Percentiles rank a stretch among this genome's conserved stretches.
These are phyloP conservation scores for Idaea biselata DNA, from an alignment of 2,888 invertebrate species.

Conservation along the genomic window DNA sequence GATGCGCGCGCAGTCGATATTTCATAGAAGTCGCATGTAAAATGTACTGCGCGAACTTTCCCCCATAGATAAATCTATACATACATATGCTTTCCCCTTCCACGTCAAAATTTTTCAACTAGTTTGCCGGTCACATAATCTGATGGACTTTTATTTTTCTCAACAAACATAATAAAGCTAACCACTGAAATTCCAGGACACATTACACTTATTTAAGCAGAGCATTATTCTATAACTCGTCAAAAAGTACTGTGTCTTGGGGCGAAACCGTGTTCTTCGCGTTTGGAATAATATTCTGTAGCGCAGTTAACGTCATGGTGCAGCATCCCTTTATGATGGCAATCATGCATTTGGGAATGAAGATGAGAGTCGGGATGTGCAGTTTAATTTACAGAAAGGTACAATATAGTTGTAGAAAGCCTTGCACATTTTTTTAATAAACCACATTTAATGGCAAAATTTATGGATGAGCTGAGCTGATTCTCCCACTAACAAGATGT, in stretches of 20 bases:
- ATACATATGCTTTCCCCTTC: too few relatives aligned
- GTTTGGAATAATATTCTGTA: constrained; percentile 83
- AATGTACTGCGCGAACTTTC: too few relatives aligned
- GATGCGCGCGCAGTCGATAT: too few relatives aligned
- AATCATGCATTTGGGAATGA: constrained; percentile 90
- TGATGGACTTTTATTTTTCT: constrained; percentile 11
- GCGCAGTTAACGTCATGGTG: constrained; percentile 82
- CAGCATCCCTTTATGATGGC: constrained; percentile 86
- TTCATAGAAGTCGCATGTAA: too few relatives aligned
- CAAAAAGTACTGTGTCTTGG: constrained; percentile 70
- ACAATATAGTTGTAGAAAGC: too few relatives aligned
- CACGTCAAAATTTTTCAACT: too few relatives aligned
- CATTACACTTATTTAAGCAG: constrained; percentile 79
- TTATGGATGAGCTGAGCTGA: too few relatives aligned
- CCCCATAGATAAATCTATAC: too few relatives aligned
- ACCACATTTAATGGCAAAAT: too few relatives aligned
- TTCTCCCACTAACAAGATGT: too few relatives aligned
- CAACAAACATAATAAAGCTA: not conserved
- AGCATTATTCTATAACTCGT: constrained; percentile 81
- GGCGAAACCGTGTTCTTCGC: constrained; percentile 85
- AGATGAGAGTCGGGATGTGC: constrained; percentile 89
- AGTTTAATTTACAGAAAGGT: constrained; percentile 94
- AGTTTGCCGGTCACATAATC: constrained; percentile 3
- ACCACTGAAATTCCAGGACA: constrained; percentile 14
- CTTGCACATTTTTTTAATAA: too few relatives aligned